A percentile compares a stretch with the other conserved stretches of the same genome.
phyloP scores from a whole-genome alignment of 2,797 vertebrate genomes.

The Dryobates pubescens region DNA sequence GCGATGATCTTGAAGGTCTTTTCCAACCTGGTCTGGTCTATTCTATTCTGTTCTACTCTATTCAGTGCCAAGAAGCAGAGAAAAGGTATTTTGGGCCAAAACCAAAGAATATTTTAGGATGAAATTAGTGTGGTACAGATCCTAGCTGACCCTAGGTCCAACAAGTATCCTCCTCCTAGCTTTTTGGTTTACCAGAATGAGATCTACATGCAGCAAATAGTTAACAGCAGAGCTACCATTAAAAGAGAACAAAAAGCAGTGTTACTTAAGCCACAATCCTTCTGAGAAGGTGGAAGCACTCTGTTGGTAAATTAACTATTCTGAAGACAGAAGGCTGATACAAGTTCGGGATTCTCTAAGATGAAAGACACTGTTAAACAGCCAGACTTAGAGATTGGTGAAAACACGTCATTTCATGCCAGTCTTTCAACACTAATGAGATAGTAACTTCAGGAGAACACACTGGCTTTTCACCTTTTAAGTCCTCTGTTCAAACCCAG shows the following conservation, averaged over 20 bases:
- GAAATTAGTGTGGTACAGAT: not conserved
- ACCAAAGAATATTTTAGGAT: not conserved
- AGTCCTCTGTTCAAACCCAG: not conserved
- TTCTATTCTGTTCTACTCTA: too few relatives aligned
- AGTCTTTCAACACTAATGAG: not conserved
- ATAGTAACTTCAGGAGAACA: not conserved
- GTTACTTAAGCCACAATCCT: not conserved
- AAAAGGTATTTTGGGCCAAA: not conserved
- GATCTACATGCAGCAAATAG: not conserved
- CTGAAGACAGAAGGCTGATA: not conserved
- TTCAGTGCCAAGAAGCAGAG: too few relatives aligned
- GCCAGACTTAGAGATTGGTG: not conserved
- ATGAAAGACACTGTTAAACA: not conserved
- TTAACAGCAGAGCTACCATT: not conserved
- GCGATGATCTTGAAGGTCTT: too few relatives aligned
- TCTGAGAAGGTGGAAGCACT: not conserved
- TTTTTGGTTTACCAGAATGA: not conserved
- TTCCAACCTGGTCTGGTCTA: too few relatives aligned
- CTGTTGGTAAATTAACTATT: not conserved
- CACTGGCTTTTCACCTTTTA: not conserved
- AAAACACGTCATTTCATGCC: not conserved
- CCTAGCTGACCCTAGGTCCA: not conserved
- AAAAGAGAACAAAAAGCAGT: not conserved
- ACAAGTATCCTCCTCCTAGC: not conserved
- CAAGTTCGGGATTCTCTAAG: not conserved